Percentiles rank a stretch among this genome's conserved stretches.
These are phyloP conservation scores for Calypte anna DNA, from an alignment of 2,113 vertebrate genomes.

Conservation along the genomic window DNA sequence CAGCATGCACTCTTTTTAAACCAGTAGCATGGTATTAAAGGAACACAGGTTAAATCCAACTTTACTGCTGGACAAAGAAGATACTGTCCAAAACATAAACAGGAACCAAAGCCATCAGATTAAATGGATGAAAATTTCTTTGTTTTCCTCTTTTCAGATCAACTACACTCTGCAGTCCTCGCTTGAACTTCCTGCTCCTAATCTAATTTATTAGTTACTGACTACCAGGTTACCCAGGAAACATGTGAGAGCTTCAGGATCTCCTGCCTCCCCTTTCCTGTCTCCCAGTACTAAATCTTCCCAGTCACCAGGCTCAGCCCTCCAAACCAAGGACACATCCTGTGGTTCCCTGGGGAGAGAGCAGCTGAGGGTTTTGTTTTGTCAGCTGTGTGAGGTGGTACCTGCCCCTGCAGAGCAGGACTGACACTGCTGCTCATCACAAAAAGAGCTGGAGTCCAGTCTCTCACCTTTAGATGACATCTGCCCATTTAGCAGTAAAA, in stretches of 20 bases:
- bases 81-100: neutral
- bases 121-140: neutral
- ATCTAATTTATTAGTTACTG: neutral
- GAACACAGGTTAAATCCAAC: neutral
- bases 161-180: neutral
- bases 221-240: neutral
- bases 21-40: neutral
- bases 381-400: neutral
- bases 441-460: neutral
- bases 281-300: neutral
- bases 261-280: neutral
- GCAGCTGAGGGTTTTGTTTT: neutral
- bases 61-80: neutral
- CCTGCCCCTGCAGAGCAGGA: neutral
- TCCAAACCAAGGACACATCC: rapidly evolving
- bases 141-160: neutral
- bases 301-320: rapidly evolving
- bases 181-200: neutral
- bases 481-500: neutral
- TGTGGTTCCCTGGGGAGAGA: neutral
- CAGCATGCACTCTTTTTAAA: neutral
- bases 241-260: neutral
- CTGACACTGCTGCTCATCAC: neutral
- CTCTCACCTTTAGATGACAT: neutral
- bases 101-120: neutral